phyloP scores from a whole-genome alignment of 2,888 invertebrate species.

The Caenorhabditis sp. region DNA sequence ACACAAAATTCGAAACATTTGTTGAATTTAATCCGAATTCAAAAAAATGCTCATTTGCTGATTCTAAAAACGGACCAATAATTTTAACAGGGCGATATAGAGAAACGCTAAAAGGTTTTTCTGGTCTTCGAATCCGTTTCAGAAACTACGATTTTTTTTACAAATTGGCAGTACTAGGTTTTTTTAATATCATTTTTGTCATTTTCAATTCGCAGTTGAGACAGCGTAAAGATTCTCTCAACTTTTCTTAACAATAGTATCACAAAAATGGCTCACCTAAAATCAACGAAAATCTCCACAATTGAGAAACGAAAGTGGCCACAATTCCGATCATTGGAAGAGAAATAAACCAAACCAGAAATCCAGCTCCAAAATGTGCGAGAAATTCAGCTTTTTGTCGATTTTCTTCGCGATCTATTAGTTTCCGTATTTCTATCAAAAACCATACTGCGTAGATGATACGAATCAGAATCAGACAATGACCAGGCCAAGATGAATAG shows the following conservation, averaged over 20 bases:
- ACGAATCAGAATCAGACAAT: slow-evolving; percentile 87
- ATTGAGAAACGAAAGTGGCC: slow-evolving; percentile 87
- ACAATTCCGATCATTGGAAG: slow-evolving; percentile 91
- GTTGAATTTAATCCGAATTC: too few relatives aligned
- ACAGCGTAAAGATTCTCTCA: too few relatives aligned
- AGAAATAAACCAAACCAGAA: slow-evolving; percentile 97
- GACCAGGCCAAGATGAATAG: slow-evolving; percentile 97
- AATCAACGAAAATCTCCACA: slow-evolving; percentile 93
- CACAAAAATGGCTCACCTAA: slow-evolving; percentile 79
- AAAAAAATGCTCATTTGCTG: too few relatives aligned
- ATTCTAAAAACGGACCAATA: slow-evolving; percentile 1
- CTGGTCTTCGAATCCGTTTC: too few relatives aligned
- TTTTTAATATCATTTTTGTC: too few relatives aligned
- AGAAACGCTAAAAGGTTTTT: neutral
- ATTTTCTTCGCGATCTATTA: slow-evolving; percentile 77
- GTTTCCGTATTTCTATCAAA: slow-evolving; percentile 79
- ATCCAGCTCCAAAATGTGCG: slow-evolving; percentile 94
- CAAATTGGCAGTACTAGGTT: neutral
- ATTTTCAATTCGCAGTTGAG: too few relatives aligned
- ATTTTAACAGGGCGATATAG: too few relatives aligned
- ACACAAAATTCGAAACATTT: too few relatives aligned
- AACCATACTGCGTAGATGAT: slow-evolving; percentile 89
- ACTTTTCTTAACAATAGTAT: too few relatives aligned
- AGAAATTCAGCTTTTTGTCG: slow-evolving; percentile 88
- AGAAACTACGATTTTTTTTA: too few relatives aligned